Evolutionary conservation across 23 tunicate species (phyloP), one percentile per base, ranked within the genome.

Genomic region (Halocynthia aurantium): DNA sequence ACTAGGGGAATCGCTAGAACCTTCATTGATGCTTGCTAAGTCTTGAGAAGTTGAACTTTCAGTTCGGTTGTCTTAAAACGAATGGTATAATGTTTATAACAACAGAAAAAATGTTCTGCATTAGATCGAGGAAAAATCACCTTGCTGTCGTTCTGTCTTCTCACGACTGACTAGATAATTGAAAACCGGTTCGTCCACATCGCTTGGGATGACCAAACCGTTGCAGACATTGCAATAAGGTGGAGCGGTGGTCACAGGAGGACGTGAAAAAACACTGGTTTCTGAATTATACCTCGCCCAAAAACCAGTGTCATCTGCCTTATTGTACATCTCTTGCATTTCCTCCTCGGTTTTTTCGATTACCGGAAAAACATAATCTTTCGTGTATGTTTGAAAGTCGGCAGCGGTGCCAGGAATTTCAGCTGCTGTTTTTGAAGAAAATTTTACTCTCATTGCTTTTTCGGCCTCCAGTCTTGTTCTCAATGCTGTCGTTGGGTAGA

Each of bases 251-350:
- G 70, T 49, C n/a, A 65, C 70, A 10, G 78, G 64, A 8, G 87
- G 87, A 52, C 60, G 62, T 9, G 88, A 84, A 78, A 84, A 84
- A 69, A 64, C 71, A 78, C 88, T 84, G 8, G 6, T 22, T 31
- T 57, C 83, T 0, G 73, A 56, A 55, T 56, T 52, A 56, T 78
- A 78, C 11, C 52, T 53, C 51, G 71, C 87, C 88, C 88, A 84
- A 50, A 61, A 62, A 13, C 62, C n/a, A 10, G 78, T 20, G 22
- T 74, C 78, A 4, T 52, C 19, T 54, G 55, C 56, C 22, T 64
- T 12, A 52, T 53, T 52, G 31, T 54, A 74, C 55, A 51, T 12
- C 9, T 8, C 49, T 12, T 54, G 9, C 56, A 54, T 6, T 54
- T 74, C 78, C 8, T 62, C 56, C 11, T 44, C 18, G 15, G 78